A percentile compares a stretch with the other conserved stretches of the same genome.
phyloP scores from a whole-genome alignment of 2,113 vertebrate species.

The Helogale parvula region DNA sequence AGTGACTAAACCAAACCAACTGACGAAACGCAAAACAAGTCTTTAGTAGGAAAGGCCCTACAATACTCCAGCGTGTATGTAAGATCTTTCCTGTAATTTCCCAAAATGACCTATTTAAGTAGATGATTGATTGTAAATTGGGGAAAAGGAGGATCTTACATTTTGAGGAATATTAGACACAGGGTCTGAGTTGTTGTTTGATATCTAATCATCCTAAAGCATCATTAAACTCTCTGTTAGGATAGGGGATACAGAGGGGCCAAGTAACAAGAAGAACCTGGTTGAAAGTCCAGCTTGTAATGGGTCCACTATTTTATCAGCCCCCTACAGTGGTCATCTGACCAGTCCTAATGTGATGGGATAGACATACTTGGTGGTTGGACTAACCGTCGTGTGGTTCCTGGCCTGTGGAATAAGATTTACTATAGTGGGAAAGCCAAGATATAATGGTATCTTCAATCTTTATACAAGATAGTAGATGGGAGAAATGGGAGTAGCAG shows the following conservation, averaged over 20 bases:
- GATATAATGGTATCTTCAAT: background rate
- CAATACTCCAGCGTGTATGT: background rate
- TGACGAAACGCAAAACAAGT: background rate
- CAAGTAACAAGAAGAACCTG: background rate
- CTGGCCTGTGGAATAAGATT: background rate
- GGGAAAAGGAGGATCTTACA: background rate
- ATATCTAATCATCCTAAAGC: background rate
- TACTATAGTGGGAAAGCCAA: background rate
- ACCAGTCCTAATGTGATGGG: background rate
- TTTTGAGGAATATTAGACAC: background rate
- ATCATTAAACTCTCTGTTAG: background rate
- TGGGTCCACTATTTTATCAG: background rate
- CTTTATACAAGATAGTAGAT: background rate
- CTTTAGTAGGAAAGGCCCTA: background rate
- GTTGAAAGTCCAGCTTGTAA: background rate
- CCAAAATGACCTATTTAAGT: background rate
- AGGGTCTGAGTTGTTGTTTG: background rate
- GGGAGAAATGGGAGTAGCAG: background rate
- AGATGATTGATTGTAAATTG: background rate
- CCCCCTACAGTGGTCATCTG: background rate
- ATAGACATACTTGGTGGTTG: background rate
- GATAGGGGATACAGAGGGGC: background rate
- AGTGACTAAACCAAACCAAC: background rate
- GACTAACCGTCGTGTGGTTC: background rate
- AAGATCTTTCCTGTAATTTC: background rate